These are phyloP conservation scores for Antheraea yamamai DNA, from an alignment of 2,888 invertebrate species.

Conservation along the genomic window DNA sequence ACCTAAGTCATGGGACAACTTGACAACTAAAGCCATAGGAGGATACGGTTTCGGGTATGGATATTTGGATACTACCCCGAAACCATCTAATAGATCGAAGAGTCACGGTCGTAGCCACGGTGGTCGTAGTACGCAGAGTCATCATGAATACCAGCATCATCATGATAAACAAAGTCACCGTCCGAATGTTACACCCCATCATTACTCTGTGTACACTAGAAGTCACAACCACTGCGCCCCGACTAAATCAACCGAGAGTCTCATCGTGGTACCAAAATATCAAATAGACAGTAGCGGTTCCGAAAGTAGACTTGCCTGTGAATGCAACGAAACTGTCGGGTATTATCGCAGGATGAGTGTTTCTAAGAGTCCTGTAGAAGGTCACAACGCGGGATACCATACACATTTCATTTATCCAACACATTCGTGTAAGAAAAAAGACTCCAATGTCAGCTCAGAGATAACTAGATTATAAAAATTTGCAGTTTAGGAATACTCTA, in stretches of 20 bases:
- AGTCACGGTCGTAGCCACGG: slow-evolving; percentile 80
- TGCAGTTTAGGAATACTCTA: not conserved
- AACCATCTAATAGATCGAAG: slow-evolving; percentile 69
- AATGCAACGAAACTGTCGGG: slow-evolving; percentile 82
- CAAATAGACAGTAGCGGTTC: slow-evolving; percentile 82
- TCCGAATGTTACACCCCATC: slow-evolving; percentile 67
- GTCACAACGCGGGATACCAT: slow-evolving; percentile 64
- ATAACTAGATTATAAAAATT: slow-evolving; percentile 83
- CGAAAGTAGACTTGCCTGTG: slow-evolving; percentile 87
- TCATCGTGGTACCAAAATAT: slow-evolving; percentile 86
- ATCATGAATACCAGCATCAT: slow-evolving; percentile 74
- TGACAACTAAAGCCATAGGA: slow-evolving; percentile 92
- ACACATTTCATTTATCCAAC: slow-evolving; percentile 76
- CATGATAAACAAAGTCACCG: slow-evolving; percentile 74
- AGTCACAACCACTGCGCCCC: slow-evolving; percentile 82
- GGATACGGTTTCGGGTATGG: slow-evolving; percentile 94
- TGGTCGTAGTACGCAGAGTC: slow-evolving; percentile 82
- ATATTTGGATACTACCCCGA: slow-evolving; percentile 85
- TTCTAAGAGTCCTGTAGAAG: slow-evolving; percentile 61
- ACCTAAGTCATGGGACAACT: slow-evolving; percentile 95
- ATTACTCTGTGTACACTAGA: slow-evolving; percentile 73
- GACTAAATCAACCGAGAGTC: slow-evolving; percentile 91
- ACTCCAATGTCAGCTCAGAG: slow-evolving; percentile 85
- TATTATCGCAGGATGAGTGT: slow-evolving; percentile 65
- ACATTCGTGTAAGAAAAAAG: slow-evolving; percentile 76